These are phyloP conservation scores for Ommatoiulus sabulosus DNA, from an alignment of 2,888 invertebrate genomes.

Conservation along the genomic window DNA sequence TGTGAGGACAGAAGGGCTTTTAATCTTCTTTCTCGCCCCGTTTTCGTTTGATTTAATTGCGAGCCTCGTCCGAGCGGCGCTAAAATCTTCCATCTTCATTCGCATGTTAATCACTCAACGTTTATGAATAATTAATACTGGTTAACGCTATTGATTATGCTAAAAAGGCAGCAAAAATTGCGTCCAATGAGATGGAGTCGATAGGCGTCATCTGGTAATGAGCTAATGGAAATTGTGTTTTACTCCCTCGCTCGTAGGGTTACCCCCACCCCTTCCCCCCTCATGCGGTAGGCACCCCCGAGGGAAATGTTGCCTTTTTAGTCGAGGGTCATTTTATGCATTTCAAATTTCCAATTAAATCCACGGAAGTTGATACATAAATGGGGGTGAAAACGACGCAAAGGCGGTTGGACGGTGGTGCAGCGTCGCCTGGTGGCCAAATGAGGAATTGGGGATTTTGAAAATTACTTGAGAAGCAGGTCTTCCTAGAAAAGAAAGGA, in stretches of 20 bases:
- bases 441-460: too few relatives aligned
- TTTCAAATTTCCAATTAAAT: conserved; percentile 32
- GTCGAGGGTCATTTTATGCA: conserved; percentile 39
- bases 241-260: not conserved
- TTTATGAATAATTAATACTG: conserved; percentile 35
- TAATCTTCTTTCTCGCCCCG: not conserved
- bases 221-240: conserved; percentile 39
- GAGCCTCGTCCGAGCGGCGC: not conserved
- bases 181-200: conserved; percentile 30
- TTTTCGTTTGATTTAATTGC: not conserved
- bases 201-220: conserved; percentile 35
- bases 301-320: not conserved
- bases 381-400: too few relatives aligned
- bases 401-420: too few relatives aligned
- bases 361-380: not conserved
- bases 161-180: conserved; percentile 22
- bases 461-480: too few relatives aligned
- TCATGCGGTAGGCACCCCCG: conserved; percentile 1
- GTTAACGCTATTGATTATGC: conserved; percentile 39
- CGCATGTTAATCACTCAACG: not conserved
- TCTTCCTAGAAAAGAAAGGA: too few relatives aligned
- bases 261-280: not conserved
- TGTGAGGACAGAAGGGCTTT: not conserved
- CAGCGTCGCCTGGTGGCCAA: too few relatives aligned
- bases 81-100: not conserved